Evolutionary conservation across 2,113 vertebrate species (phyloP).

Genomic region (Mystacornis crossleyi): DNA sequence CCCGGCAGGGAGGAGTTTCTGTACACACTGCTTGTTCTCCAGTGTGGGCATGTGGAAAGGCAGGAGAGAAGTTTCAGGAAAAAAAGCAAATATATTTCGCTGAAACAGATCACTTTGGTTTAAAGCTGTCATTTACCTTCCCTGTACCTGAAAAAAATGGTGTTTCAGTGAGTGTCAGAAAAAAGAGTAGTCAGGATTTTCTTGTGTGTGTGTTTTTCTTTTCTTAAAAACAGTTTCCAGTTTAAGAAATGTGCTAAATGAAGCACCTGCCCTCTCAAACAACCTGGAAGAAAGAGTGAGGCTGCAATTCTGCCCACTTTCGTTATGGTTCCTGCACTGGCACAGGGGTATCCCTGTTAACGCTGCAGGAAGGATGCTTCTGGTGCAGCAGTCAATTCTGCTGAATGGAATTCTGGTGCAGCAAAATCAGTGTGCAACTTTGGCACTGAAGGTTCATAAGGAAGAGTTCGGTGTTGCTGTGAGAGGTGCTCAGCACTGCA

Average conservation of each 20-base stretch:
- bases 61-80: background rate
- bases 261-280: background rate
- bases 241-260: background rate
- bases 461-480: background rate
- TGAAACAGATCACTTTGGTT: background rate
- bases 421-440: background rate
- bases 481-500: background rate
- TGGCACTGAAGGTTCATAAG: background rate
- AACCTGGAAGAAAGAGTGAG: background rate
- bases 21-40: background rate
- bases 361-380: background rate
- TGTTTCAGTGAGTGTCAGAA: background rate
- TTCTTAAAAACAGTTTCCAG: background rate
- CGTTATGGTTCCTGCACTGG: rapidly evolving
- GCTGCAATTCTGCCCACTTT: background rate
- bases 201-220: background rate
- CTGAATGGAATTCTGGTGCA: background rate
- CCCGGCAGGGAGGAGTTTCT: background rate
- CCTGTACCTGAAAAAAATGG: background rate
- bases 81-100: background rate
- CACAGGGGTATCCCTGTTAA: background rate
- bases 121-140: background rate
- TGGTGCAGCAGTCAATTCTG: background rate
- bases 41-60: background rate
- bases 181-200: background rate